These are phyloP conservation scores for Forbesichthys papilliferus DNA, from an alignment of 2,113 vertebrate species.

Conservation along the genomic window DNA sequence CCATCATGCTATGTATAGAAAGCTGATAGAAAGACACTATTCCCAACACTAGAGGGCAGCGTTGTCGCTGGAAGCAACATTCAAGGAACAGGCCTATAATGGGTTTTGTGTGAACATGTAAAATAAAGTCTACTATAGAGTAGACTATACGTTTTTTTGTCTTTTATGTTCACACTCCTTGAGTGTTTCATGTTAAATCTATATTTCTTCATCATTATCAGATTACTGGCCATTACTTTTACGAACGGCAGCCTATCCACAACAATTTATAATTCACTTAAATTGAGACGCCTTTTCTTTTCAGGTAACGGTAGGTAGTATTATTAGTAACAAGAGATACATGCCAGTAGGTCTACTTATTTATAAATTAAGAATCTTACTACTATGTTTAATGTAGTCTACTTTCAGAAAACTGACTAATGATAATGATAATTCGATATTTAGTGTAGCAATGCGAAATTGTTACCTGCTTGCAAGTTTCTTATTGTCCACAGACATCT, in stretches of 20 bases:
- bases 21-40: conserved; percentile 3
- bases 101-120: conserved; percentile 1
- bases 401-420: background rate
- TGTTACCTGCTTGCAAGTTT: too few relatives aligned
- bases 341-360: background rate
- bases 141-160: conserved; percentile 12
- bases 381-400: background rate
- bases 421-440: too few relatives aligned
- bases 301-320: conserved; percentile 16
- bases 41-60: conserved; percentile 76
- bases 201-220: conserved; percentile 29
- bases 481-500: too few relatives aligned
- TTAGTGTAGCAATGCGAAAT: too few relatives aligned
- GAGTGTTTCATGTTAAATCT: conserved; percentile 38
- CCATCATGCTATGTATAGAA: too few relatives aligned
- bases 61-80: conserved; percentile 37
- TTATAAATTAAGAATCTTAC: background rate
- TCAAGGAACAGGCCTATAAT: conserved; percentile 10
- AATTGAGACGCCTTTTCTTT: conserved; percentile 51
- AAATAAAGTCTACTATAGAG: too few relatives aligned
- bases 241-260: conserved; percentile 36
- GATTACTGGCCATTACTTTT: conserved; percentile 60
- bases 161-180: conserved; percentile 42
- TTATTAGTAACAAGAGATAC: conserved; percentile 24
- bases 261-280: conserved; percentile 25